phyloP scores from a whole-genome alignment of 2,797 vertebrate species.

The Periophthalmus magnuspinnatus region DNA sequence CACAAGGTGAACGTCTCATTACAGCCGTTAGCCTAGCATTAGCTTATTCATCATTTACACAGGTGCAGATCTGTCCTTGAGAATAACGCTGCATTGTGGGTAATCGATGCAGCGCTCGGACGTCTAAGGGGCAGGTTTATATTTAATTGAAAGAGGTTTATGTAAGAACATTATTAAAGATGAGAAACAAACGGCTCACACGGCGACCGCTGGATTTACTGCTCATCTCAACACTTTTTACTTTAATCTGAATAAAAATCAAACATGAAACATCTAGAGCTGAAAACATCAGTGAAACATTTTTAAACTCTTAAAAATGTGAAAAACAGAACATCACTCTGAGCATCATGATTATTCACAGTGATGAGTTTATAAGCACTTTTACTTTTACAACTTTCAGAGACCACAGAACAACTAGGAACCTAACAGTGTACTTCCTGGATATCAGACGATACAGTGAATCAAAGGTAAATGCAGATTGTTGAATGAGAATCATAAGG shows the following conservation, averaged over 20 bases:
- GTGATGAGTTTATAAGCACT: too few species aligned
- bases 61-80: constrained; percentile 21
- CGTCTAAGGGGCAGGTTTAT: neutral
- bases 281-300: neutral
- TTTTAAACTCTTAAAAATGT: too few species aligned
- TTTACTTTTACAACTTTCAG: too few species aligned
- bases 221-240: neutral
- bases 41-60: constrained; percentile 41
- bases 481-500: too few species aligned
- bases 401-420: too few species aligned
- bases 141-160: neutral
- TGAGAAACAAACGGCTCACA: neutral
- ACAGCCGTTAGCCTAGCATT: constrained; percentile 25
- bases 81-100: neutral
- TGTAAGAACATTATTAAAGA: neutral
- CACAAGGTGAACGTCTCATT: constrained; percentile 41
- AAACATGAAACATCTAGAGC: neutral
- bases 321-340: too few species aligned
- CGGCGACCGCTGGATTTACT: neutral
- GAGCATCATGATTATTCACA: too few species aligned
- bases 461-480: neutral
- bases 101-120: constrained; percentile 21
- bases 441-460: neutral
- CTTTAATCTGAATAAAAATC: too few species aligned
- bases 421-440: too few species aligned